Evolutionary conservation across 2,888 invertebrate species (phyloP).

Genomic region (Venusia cambrica): DNA sequence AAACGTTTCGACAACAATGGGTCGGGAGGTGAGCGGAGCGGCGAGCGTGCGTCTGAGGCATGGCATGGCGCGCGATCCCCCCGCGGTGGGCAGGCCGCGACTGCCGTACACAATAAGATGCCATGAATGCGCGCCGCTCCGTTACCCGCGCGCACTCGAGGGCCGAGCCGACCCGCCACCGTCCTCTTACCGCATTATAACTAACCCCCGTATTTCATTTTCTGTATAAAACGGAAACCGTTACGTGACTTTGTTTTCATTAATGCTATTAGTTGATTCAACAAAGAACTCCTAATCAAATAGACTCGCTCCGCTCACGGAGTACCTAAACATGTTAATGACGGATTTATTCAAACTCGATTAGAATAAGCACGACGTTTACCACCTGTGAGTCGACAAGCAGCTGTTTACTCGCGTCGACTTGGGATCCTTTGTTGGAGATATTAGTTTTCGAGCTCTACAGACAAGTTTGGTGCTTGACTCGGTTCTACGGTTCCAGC

Average conservation of each 20-base stretch:
- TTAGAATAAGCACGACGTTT: slow-evolving; percentile 28
- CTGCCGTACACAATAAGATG: slow-evolving; percentile 73
- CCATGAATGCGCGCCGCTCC: slow-evolving; percentile 63
- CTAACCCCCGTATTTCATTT: slow-evolving; percentile 66
- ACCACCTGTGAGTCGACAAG: slow-evolving; percentile 19
- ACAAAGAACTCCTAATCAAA: slow-evolving; percentile 27
- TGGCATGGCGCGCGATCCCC: slow-evolving; percentile 58
- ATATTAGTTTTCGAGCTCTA: slow-evolving; percentile 19
- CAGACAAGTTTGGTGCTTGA: slow-evolving; percentile 10
- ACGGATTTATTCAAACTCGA: slow-evolving; percentile 27
- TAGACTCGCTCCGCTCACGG: slow-evolving; percentile 26
- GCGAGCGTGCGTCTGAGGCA: slow-evolving; percentile 40
- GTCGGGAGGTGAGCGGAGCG: slow-evolving; percentile 56
- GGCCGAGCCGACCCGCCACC: slow-evolving; percentile 48
- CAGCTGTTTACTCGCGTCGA: slow-evolving; percentile 20
- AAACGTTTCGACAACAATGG: slow-evolving; percentile 55
- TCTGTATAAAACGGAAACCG: slow-evolving; percentile 69
- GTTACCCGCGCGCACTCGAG: slow-evolving; percentile 28
- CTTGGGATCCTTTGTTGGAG: slow-evolving; percentile 20
- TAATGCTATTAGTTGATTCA: slow-evolving; percentile 50
- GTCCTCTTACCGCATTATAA: slow-evolving; percentile 72
- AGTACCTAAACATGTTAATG: slow-evolving; percentile 26
- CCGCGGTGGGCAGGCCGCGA: slow-evolving; percentile 70
- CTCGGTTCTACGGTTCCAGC: slow-evolving; percentile 8
- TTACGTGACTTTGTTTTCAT: slow-evolving; percentile 65